Conservation (phyloP, 2,113 vertebrate genomes). For the Burhinus bistriatus region DNA sequence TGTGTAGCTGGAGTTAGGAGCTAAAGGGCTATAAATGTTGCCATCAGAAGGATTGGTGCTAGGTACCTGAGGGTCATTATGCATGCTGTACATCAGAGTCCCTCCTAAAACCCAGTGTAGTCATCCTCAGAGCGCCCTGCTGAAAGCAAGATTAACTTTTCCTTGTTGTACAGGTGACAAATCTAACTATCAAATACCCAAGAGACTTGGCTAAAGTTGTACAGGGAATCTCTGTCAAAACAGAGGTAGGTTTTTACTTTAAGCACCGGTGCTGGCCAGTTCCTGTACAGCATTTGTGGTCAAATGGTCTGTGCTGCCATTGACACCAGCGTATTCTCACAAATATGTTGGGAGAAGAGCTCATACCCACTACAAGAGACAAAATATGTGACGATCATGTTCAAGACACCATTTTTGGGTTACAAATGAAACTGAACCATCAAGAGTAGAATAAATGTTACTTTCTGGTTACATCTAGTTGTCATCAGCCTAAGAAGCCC, state of each 20-base stretch:
- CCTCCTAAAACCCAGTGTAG: not conserved
- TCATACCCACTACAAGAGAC: not conserved
- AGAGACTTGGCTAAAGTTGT: not conserved
- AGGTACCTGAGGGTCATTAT: not conserved
- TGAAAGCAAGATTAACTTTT: not conserved
- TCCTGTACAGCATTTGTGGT: not conserved
- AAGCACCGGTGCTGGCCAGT: not conserved
- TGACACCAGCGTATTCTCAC: accelerated
- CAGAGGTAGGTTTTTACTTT: not conserved
- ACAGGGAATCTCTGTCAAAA: not conserved
- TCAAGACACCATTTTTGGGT: not conserved
- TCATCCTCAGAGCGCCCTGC: not conserved
- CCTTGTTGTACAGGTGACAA: not conserved
- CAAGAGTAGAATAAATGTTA: not conserved
- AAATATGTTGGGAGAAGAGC: not conserved
- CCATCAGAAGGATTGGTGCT: not conserved
- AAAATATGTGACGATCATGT: not conserved
- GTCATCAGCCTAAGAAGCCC: not conserved
- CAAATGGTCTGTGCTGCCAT: not conserved
- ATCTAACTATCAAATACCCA: not conserved
- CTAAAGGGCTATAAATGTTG: not conserved
- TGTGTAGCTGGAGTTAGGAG: not conserved
- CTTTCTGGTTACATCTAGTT: not conserved
- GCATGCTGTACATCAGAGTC: not conserved
- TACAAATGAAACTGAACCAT: not conserved